A percentile compares a stretch with the other conserved stretches of the same genome.
Evolutionary conservation across 2,888 invertebrate genomes (phyloP).

Genomic region (Acleris holmiana): DNA sequence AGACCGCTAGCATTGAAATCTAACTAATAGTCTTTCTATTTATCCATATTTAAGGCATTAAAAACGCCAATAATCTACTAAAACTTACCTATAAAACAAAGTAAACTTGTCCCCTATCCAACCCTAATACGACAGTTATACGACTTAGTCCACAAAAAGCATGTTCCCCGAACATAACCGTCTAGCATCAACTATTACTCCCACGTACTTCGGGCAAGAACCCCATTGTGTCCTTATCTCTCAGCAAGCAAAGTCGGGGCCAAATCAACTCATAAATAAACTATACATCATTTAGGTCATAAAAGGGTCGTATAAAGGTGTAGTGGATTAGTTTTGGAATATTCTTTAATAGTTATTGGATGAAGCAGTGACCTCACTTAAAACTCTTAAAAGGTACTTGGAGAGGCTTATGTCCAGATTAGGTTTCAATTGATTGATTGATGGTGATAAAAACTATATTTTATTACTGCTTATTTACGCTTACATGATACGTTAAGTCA

Average conservation of each 20-base stretch:
- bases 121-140: conserved; percentile 27
- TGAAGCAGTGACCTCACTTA: conserved; percentile 5
- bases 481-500: no score
- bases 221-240: conserved; percentile 48
- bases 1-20: no score
- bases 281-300: conserved; percentile 39
- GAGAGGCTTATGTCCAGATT: no score
- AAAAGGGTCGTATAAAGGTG: conserved; percentile 36
- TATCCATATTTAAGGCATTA: no score
- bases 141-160: conserved; percentile 22
- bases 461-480: no score
- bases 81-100: background rate
- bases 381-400: background rate
- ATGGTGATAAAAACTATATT: no score
- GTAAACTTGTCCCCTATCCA: conserved; percentile 5
- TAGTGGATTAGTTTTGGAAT: conserved; percentile 20
- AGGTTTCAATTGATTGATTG: no score
- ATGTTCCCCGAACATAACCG: conserved; percentile 60
- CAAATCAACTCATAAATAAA: conserved; percentile 37
- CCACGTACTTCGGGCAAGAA: conserved; percentile 55
- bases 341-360: conserved; percentile 21
- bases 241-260: conserved; percentile 33
- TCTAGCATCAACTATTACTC: conserved; percentile 56
- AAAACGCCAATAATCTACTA: background rate
- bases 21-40: no score